Evolutionary conservation across 2,113 vertebrate genomes (phyloP).

Genomic region (Siniperca chuatsi): DNA sequence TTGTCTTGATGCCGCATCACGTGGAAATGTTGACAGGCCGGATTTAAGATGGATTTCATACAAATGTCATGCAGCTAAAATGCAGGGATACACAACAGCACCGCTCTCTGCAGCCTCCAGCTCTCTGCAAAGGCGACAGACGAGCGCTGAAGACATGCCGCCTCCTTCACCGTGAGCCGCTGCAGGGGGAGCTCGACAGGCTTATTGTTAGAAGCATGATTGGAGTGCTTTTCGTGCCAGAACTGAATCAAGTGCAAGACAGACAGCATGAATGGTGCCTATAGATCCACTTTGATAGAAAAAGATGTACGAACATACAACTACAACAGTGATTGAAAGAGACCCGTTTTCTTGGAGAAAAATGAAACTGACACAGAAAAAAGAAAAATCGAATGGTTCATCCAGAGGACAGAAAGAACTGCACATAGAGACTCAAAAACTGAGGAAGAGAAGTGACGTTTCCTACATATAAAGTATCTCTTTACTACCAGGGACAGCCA

Average conservation of each 20-base stretch:
- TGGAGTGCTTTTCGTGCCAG: constrained; percentile 5
- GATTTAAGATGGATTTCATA: neutral
- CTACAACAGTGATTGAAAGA: neutral
- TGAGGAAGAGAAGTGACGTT: neutral
- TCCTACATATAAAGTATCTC: neutral
- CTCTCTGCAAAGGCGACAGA: neutral
- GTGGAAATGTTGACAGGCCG: neutral
- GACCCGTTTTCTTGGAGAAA: too few species aligned
- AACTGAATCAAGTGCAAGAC: neutral
- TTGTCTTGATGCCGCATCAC: neutral
- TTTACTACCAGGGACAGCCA: neutral
- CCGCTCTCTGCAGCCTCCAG: neutral
- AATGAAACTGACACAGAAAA: neutral
- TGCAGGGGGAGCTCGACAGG: neutral
- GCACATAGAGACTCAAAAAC: neutral
- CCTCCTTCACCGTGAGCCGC: neutral
- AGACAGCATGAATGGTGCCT: neutral
- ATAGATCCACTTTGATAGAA: neutral
- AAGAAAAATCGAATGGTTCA: neutral
- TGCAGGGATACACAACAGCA: neutral
- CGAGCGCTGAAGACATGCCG: neutral
- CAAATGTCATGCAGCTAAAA: neutral
- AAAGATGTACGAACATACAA: neutral
- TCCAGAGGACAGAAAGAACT: neutral
- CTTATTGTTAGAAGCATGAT: constrained; percentile 15